Conservation (phyloP, 2,888 invertebrate genomes). For the Amphipoea oculea region DNA sequence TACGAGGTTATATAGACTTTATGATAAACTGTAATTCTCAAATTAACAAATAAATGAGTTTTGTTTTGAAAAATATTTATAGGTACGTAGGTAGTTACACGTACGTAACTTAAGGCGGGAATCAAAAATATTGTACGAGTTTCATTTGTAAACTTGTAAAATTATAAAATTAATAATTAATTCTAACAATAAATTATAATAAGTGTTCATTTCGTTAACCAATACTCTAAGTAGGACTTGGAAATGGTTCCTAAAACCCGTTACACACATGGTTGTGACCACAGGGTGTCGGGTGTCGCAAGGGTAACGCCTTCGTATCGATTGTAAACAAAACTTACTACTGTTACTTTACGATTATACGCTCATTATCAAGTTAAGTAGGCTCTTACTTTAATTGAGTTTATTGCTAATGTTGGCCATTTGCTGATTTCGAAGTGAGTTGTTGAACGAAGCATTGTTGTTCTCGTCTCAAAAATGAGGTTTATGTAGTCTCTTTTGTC, state of each 20-base stretch:
- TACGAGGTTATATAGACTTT: not conserved
- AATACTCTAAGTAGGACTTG: conserved; percentile 3
- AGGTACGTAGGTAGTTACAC: not conserved
- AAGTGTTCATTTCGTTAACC: not conserved
- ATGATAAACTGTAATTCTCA: not conserved
- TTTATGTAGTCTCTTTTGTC: not conserved
- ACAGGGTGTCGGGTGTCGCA: conserved; percentile 60
- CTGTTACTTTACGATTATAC: conserved; percentile 50
- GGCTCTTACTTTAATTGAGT: conserved; percentile 9
- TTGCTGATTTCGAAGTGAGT: not conserved
- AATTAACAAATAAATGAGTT: not conserved
- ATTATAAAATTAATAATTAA: not conserved
- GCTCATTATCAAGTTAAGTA: conserved; percentile 18
- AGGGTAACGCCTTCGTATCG: conserved; percentile 64
- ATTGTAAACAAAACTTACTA: conserved; percentile 60
- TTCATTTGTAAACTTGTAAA: not conserved
- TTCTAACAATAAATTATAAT: not conserved
- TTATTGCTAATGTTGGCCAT: conserved; percentile 12
- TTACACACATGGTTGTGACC: conserved; percentile 53
- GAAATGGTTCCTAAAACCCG: conserved; percentile 57
- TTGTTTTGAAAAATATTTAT: not conserved
- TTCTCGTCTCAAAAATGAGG: not conserved
- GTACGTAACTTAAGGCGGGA: not conserved
- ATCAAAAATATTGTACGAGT: not conserved
- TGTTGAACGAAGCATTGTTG: not conserved